These are phyloP conservation scores for Dipodomys ordii DNA, from an alignment of 2,113 vertebrate species.

Conservation along the genomic window DNA sequence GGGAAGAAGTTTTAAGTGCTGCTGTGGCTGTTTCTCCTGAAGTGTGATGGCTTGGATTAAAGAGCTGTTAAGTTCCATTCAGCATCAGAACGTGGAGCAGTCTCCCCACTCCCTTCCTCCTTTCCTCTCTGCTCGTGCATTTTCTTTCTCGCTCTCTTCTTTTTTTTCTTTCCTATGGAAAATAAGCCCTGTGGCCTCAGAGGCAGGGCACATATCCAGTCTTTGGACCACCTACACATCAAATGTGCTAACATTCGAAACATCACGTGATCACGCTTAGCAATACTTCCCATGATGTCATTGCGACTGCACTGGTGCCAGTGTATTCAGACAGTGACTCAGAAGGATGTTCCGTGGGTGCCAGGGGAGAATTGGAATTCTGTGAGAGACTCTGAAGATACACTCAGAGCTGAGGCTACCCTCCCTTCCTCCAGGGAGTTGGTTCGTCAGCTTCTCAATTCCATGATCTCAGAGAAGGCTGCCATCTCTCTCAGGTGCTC, in stretches of 20 bases:
- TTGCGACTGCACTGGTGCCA: neutral
- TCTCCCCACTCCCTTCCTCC: neutral
- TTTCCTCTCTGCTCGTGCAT: neutral
- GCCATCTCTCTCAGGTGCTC: no score
- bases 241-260: constrained; percentile 19
- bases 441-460: neutral
- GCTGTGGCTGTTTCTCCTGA: constrained; percentile 17
- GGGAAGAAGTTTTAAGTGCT: constrained; percentile 1
- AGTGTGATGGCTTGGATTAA: neutral
- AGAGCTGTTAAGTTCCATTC: neutral
- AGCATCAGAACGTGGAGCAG: neutral
- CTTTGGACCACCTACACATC: neutral
- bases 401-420: neutral
- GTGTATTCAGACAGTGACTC: constrained; percentile 2
- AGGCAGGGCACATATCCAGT: neutral
- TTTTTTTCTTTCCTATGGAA: neutral
- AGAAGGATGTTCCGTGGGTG: neutral
- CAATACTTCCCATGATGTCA: neutral
- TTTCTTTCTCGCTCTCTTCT: neutral
- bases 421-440: neutral
- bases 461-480: neutral
- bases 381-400: neutral
- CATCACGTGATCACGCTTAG: neutral
- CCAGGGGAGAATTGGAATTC: constrained; percentile 25
- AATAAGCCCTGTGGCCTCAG: constrained; percentile 3